Percentiles rank a stretch among this genome's conserved stretches.
These are phyloP conservation scores for Pituophis catenifer DNA, from an alignment of 2,113 vertebrate species.

Conservation along the genomic window DNA sequence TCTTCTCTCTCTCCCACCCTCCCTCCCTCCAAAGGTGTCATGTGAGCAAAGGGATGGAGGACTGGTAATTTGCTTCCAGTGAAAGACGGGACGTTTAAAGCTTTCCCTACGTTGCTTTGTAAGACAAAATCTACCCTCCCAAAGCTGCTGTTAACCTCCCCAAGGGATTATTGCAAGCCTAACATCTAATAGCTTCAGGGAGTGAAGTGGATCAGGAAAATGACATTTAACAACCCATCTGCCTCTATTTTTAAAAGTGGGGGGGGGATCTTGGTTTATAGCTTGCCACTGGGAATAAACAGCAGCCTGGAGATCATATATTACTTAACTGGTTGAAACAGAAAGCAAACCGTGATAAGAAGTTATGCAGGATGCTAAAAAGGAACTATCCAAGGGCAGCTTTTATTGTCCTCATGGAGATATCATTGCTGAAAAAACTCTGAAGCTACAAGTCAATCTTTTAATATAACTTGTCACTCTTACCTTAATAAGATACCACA, in stretches of 20 bases:
- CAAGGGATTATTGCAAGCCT: not conserved
- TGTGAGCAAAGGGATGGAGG: not conserved
- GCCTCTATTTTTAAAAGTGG: not conserved
- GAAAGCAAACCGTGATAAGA: not conserved
- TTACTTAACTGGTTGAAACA: not conserved
- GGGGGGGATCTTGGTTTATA: not conserved
- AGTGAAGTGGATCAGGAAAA: not conserved
- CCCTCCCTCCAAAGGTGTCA: not conserved
- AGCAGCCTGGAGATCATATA: not conserved
- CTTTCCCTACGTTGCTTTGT: not conserved
- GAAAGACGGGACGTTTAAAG: not conserved
- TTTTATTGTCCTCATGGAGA: not conserved
- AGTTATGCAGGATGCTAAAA: not conserved
- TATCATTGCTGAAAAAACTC: not conserved
- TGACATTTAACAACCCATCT: not conserved
- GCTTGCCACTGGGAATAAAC: not conserved
- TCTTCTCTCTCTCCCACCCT: not conserved
- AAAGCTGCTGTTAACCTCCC: not conserved
- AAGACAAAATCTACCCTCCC: not conserved
- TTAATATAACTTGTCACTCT: not conserved
- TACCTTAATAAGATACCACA: not conserved
- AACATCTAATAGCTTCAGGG: not conserved
- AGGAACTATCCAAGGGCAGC: not conserved
- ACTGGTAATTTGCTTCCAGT: not conserved
- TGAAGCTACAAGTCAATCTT: not conserved